A percentile compares a stretch with the other conserved stretches of the same genome.
Evolutionary conservation across 2,888 invertebrate species (phyloP).

Genomic region (Tenodera sinensis): DNA sequence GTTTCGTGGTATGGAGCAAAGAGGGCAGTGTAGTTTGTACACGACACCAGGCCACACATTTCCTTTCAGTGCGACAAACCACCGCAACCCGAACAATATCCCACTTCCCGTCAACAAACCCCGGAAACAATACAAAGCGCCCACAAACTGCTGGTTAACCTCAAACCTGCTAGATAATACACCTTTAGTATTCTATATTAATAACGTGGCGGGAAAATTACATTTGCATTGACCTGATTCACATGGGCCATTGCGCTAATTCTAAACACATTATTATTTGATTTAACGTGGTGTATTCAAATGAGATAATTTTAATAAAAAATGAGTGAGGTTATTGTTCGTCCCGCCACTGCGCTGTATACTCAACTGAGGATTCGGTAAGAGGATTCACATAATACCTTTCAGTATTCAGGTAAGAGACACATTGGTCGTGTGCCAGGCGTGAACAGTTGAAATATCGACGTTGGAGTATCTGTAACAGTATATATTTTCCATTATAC

Average conservation of each 20-base stretch:
- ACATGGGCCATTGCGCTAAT: neutral
- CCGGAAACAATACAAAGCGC: neutral
- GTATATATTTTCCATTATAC: no score
- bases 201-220: neutral
- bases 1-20: neutral
- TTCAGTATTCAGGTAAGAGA: no score
- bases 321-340: no score
- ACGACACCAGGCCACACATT: neutral
- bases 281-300: no score
- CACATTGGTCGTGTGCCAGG: no score
- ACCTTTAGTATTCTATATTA: neutral
- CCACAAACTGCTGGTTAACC: neutral
- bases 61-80: neutral
- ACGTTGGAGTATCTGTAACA: no score
- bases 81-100: neutral
- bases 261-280: neutral
- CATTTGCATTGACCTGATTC: neutral
- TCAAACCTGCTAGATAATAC: neutral
- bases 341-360: no score
- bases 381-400: no score
- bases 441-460: no score
- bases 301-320: no score
- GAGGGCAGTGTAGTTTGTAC: neutral
- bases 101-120: no score
- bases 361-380: no score